Evolutionary conservation across 2,113 vertebrate species (phyloP).

Genomic region (Salvelinus fontinalis): DNA sequence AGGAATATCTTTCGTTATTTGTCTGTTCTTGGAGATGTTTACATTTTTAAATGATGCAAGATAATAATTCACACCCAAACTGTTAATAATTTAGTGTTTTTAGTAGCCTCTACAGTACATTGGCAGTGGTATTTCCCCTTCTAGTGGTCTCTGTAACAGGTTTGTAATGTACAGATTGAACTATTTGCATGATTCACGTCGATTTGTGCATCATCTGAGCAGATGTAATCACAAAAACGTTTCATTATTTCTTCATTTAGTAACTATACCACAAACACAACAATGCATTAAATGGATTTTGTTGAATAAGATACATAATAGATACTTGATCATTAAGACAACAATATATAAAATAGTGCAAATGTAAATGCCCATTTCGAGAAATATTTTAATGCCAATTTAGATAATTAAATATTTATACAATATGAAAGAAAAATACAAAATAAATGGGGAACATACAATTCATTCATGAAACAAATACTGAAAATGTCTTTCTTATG

Average conservation of each 20-base stretch:
- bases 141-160: no score
- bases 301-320: not conserved
- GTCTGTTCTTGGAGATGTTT: no score
- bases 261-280: not conserved
- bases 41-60: no score
- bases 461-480: no score
- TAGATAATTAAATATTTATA: not conserved
- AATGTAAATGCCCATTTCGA: not conserved
- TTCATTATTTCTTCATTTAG: not conserved
- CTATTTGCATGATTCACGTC: no score
- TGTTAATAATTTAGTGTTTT: no score
- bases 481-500: not conserved
- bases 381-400: not conserved
- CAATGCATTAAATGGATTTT: not conserved
- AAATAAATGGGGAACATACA: no score
- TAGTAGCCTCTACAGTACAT: no score
- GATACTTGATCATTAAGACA: not conserved
- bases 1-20: not conserved
- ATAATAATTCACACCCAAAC: no score
- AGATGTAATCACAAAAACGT: not conserved
- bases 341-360: not conserved
- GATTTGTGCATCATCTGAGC: no score
- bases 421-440: not conserved
- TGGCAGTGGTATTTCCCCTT: no score
- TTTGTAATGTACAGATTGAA: no score